These are phyloP conservation scores for Hippoglossus stenolepis DNA, from an alignment of 2,113 vertebrate genomes.

Conservation along the genomic window DNA sequence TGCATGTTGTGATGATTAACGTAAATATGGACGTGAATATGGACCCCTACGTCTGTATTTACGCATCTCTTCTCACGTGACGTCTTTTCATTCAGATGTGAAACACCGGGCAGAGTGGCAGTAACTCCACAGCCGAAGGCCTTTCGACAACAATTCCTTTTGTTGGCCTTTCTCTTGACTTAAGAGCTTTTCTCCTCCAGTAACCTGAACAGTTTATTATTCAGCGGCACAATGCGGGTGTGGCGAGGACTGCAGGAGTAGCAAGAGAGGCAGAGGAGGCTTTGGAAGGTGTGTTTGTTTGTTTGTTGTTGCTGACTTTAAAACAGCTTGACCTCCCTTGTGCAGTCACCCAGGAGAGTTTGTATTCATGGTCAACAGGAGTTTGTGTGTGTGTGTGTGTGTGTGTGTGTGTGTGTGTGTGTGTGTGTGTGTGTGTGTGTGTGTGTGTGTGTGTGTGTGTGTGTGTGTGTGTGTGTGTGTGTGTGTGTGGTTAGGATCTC, in stretches of 20 bases:
- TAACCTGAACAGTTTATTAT: constrained; percentile 68
- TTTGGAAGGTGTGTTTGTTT: constrained; percentile 39
- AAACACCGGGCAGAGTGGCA: constrained; percentile 19
- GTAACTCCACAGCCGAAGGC: constrained; percentile 33
- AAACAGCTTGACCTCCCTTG: constrained; percentile 45
- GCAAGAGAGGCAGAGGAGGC: constrained; percentile 25
- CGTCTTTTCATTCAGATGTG: constrained; percentile 20
- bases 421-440: constrained; percentile 27
- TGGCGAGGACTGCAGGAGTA: constrained; percentile 47
- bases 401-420: constrained; percentile 24
- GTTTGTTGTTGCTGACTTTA: constrained; percentile 50
- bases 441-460: constrained; percentile 26
- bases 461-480: constrained; percentile 22
- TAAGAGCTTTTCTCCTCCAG: constrained; percentile 67
- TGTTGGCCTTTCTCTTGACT: constrained; percentile 56
- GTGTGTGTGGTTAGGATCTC: neutral
- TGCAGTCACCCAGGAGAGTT: constrained; percentile 22
- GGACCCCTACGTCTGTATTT: too few relatives aligned
- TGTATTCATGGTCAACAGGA: constrained; percentile 33
- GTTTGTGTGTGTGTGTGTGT: constrained; percentile 13
- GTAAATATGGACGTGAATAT: too few relatives aligned
- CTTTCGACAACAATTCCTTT: constrained; percentile 53
- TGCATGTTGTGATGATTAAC: too few relatives aligned
- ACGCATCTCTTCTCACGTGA: too few relatives aligned
- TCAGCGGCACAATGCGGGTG: constrained; percentile 53